Evolutionary conservation across 2,888 invertebrate species (phyloP), one percentile per base, ranked within the genome.

Genomic region (Scaptomyza polygonia): DNA sequence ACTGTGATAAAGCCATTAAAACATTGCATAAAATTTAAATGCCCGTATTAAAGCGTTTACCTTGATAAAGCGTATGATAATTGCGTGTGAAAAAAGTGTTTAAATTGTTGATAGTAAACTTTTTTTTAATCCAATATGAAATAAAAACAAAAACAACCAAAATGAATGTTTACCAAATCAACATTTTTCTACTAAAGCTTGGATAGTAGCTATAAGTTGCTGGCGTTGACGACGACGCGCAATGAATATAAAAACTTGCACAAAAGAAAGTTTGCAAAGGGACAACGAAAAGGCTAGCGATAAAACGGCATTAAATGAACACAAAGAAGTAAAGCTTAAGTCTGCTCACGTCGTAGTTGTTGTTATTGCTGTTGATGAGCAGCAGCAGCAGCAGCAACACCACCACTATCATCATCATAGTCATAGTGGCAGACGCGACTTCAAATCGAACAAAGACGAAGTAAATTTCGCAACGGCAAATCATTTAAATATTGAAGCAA

Each of bases 401-500:
- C 34, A 21, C 5, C 34, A 48, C 16, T 9, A 48, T 11, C 30
- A 32, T 18, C 30, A 48, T 48, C 48, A 18, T 34, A 21, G 25
- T 6, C 25, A 18, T n/a, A 32, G 48, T 44, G 36, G 27, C 14
- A 39, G 30, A 29, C 45, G 30, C 40, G 34, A 18, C 21, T 48
- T 9, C 27, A 34, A 21, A 45, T 14, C 49, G 54, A 57, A 57
- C 68, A 77, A 68, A 59, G 68, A 47, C 77, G 71, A 76, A 76
- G 67, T 79, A 56, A 56, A 72, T 76, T 68, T 80, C 74, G 74
- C 79, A 78, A 53, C 55, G 47, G n/a, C 64, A 67, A 84, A 67
- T 79, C 64, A 87, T 87, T 87, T 72, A 77, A 82, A 77, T 82
- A 72, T 71, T 69, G 72, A 79, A 64, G 74, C 74, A 84, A 87